These are phyloP conservation scores for Anagyrus pseudococci DNA, from an alignment of 2,888 invertebrate genomes.

Conservation along the genomic window DNA sequence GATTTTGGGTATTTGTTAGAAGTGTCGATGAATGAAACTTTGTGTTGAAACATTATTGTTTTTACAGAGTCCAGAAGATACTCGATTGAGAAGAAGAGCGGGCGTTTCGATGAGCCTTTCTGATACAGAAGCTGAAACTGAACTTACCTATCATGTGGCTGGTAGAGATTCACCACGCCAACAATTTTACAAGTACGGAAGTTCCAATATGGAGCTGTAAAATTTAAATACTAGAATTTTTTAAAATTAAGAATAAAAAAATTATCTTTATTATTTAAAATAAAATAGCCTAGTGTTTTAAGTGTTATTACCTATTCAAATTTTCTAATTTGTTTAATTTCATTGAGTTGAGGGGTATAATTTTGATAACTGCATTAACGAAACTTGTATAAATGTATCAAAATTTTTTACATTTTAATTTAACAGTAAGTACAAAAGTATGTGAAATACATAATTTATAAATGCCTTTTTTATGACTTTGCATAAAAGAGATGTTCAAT, in stretches of 20 bases:
- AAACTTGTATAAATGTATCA: too few relatives aligned
- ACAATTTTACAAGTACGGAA: conserved; percentile 35
- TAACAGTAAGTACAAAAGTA: too few relatives aligned
- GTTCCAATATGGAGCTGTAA: conserved; percentile 31
- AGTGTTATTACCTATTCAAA: too few relatives aligned
- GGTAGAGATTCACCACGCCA: conserved; percentile 30
- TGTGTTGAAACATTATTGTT: conserved; percentile 36
- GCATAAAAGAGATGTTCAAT: too few relatives aligned
- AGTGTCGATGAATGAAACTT: conserved; percentile 14
- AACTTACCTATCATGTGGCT: conserved; percentile 59
- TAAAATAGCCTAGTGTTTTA: too few relatives aligned
- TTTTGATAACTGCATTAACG: too few relatives aligned
- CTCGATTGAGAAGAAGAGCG: conserved; percentile 68
- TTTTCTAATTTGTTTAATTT: too few relatives aligned
- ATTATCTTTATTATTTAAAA: conserved; percentile 37
- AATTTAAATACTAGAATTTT: conserved; percentile 34
- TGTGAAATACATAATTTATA: too few relatives aligned
- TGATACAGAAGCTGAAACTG: conserved; percentile 83
- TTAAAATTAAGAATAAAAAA: conserved; percentile 34
- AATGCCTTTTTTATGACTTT: too few relatives aligned
- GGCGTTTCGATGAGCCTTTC: conserved; percentile 83
- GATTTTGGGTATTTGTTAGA: not conserved
- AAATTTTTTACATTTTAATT: too few relatives aligned
- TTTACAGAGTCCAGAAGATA: conserved; percentile 64
- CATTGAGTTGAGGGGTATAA: too few relatives aligned